Conservation (phyloP, 2,797 vertebrate species). For the Pygocentrus nattereri region DNA sequence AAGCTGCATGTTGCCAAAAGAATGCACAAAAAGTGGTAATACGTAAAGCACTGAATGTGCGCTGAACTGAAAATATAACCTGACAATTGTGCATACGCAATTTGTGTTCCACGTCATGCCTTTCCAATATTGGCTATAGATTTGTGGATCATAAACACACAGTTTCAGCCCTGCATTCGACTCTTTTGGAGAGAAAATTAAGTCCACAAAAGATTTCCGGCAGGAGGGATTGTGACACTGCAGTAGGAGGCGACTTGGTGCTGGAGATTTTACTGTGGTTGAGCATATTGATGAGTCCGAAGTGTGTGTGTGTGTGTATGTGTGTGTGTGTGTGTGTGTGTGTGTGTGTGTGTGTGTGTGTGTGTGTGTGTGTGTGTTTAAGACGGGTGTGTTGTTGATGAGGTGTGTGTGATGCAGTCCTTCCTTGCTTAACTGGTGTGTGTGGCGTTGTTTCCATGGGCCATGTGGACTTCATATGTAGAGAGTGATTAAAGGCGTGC, state of each 20-base stretch:
- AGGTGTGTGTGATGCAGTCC: constrained; percentile 70
- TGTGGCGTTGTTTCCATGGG: constrained; percentile 45
- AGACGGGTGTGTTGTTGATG: constrained; percentile 56
- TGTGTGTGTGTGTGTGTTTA: constrained; percentile 14
- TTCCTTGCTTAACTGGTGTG: constrained; percentile 66
- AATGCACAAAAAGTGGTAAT: too few species aligned
- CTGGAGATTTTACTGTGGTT: background rate
- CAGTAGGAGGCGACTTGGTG: background rate
- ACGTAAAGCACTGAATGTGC: too few species aligned
- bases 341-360: constrained; percentile 23
- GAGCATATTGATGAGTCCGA: background rate
- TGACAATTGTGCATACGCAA: too few species aligned
- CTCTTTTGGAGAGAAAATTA: too few species aligned
- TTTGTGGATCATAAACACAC: too few species aligned
- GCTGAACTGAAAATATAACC: too few species aligned
- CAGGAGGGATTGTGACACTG: background rate
- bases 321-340: constrained; percentile 42
- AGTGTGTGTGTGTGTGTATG: constrained; percentile 32
- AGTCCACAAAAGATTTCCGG: too few species aligned
- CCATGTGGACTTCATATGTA: constrained; percentile 79
- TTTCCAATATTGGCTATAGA: too few species aligned
- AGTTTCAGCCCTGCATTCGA: too few species aligned
- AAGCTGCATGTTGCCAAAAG: too few species aligned
- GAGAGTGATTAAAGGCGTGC: constrained; percentile 66
- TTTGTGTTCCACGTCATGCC: too few species aligned